Evolutionary conservation across 2,888 invertebrate genomes (phyloP).

Genomic region (Trissoscelio sp.): DNA sequence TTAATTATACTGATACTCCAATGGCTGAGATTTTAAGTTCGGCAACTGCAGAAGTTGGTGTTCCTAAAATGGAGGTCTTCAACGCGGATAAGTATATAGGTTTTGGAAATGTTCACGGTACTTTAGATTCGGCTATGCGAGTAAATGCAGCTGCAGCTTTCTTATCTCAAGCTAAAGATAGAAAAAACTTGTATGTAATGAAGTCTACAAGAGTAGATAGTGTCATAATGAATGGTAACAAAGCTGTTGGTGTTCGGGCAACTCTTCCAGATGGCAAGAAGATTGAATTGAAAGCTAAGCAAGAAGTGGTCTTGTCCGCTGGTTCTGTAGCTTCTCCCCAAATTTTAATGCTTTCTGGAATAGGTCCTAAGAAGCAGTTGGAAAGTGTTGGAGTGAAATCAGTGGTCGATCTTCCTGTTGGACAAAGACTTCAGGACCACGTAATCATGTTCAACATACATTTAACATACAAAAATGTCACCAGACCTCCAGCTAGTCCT

Average conservation of each 20-base stretch:
- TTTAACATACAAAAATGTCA: conserved; percentile 70
- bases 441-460: conserved; percentile 77
- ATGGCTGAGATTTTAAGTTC: conserved; percentile 82
- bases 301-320: conserved; percentile 87
- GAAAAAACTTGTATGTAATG: conserved; percentile 86
- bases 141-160: conserved; percentile 83
- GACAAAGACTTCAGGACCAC: conserved; percentile 86
- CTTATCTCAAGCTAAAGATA: conserved; percentile 83
- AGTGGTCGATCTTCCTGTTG: conserved; percentile 84
- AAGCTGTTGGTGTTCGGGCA: conserved; percentile 84
- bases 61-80: conserved; percentile 80
- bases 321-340: conserved; percentile 89
- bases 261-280: conserved; percentile 77
- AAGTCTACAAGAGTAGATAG: conserved; percentile 85
- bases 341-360: conserved; percentile 88
- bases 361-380: conserved; percentile 85
- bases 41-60: conserved; percentile 84
- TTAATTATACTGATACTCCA: conserved; percentile 78
- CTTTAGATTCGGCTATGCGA: conserved; percentile 81
- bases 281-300: conserved; percentile 82
- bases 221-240: conserved; percentile 84
- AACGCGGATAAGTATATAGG: conserved; percentile 84
- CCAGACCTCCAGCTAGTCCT: neutral
- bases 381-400: conserved; percentile 82
- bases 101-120: conserved; percentile 84